Evolutionary conservation across 2,888 invertebrate genomes (phyloP), one percentile per base, ranked within the genome.

Genomic region (Trisateles emortualis): DNA sequence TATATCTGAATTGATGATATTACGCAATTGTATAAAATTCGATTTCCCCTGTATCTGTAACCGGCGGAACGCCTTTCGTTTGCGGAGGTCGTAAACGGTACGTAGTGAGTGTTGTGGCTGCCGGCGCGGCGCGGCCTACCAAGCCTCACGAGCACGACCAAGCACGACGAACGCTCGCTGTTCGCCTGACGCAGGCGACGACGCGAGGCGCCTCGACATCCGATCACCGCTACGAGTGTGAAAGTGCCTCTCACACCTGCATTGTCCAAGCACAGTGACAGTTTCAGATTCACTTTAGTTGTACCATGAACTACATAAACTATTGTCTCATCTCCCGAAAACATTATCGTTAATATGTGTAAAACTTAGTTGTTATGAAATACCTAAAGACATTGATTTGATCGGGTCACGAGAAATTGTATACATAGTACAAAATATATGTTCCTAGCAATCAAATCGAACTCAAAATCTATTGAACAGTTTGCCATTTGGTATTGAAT

Each of bases 211-310:
- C n/a, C 36, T 10, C 36, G 22, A 36, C 32, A 53, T 47, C 51
- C 52, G 55, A 40, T 59, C 44, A 53, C 62, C 67, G 68, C 76
- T 59, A 63, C 68, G 84, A 85, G 80, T 79, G 90, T 88, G 90
- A 90, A 90, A 90, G 90, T 90, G 84, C 81, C 81, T 65, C 76
- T 76, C 79, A 70, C 84, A 85, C 81, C 78, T 83, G 81, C 73
- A 66, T 73, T 74, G 75, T 71, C 84, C 80, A 78, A 72, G 69
- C 76, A 81, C 77, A 68, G 52, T 74, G 72, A 76, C 77, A 76
- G 80, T 82, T 83, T 81, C 79, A 85, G 81, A 83, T 81, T 88
- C 87, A 84, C 85, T 88, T 81, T 80, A 81, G 79, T 74, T 79
- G 61, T 55, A 61, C 68, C 59, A 63, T 74, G 63, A 66, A 76